Percentiles rank a stretch among this genome's conserved stretches.
Evolutionary conservation across 2,113 vertebrate genomes (phyloP).

Genomic region (Terrapene triunguis): DNA sequence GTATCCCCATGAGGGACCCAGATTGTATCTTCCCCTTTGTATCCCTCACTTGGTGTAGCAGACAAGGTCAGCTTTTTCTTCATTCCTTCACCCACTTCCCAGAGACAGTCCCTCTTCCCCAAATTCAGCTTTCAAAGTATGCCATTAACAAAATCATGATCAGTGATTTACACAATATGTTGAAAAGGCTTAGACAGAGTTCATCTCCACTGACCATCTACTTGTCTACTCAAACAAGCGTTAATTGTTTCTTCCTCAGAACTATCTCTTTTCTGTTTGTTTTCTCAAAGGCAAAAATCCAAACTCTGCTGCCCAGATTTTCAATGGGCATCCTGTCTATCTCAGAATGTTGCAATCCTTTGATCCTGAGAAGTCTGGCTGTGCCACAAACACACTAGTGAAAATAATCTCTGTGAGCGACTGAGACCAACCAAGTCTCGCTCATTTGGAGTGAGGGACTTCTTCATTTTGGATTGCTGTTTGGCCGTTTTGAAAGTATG

Average conservation of each 20-base stretch:
- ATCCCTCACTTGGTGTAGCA: neutral
- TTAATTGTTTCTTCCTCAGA: rapidly evolving
- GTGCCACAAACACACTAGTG: neutral
- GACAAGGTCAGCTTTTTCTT: neutral
- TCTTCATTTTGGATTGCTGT: neutral
- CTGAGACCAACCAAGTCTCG: rapidly evolving
- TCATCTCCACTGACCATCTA: neutral
- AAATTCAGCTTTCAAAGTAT: neutral
- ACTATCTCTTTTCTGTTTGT: neutral
- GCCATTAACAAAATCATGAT: rapidly evolving
- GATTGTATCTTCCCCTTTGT: neutral
- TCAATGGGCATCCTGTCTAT: neutral
- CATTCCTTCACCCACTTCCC: rapidly evolving
- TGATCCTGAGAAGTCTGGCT: neutral
- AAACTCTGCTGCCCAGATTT: neutral
- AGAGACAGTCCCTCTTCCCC: neutral
- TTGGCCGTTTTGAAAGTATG: neutral
- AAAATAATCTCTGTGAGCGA: neutral
- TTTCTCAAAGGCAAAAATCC: neutral
- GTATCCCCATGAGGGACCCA: neutral
- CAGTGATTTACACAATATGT: neutral
- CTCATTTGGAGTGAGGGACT: neutral
- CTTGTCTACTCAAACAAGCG: rapidly evolving
- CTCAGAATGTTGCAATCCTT: rapidly evolving
- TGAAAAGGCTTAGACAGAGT: neutral